These are phyloP conservation scores for Phyllopteryx taeniolatus DNA, from an alignment of 2,113 vertebrate genomes.

Conservation along the genomic window DNA sequence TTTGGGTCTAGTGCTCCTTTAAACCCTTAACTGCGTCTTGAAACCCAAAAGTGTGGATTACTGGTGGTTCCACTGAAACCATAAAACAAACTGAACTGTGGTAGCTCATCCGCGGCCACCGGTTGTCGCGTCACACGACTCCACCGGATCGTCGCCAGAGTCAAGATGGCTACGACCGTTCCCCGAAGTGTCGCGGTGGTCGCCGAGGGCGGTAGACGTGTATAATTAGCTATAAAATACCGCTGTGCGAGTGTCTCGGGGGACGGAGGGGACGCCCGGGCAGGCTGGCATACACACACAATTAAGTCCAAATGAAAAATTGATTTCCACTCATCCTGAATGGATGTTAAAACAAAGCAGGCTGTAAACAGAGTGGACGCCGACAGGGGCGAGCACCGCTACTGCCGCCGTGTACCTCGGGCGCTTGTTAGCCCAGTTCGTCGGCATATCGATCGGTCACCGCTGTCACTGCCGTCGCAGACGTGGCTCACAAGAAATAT, in stretches of 20 bases:
- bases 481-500: slow-evolving; percentile 44
- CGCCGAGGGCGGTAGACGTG: slow-evolving; percentile 43
- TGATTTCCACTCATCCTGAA: slow-evolving; percentile 72
- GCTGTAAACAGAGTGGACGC: slow-evolving; percentile 65
- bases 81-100: not conserved
- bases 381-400: slow-evolving; percentile 56
- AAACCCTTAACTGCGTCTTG: too few relatives aligned
- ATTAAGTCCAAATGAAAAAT: slow-evolving; percentile 74
- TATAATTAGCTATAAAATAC: slow-evolving; percentile 72
- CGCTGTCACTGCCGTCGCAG: slow-evolving; percentile 56
- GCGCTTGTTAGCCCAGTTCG: slow-evolving; percentile 62
- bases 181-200: slow-evolving; percentile 43
- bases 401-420: slow-evolving; percentile 40
- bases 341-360: slow-evolving; percentile 73
- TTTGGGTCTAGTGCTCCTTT: too few relatives aligned
- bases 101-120: slow-evolving; percentile 11
- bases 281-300: slow-evolving; percentile 48
- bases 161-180: slow-evolving; percentile 30
- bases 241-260: slow-evolving; percentile 32
- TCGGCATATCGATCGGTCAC: slow-evolving; percentile 57
- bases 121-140: slow-evolving; percentile 27
- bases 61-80: not conserved
- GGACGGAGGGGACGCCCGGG: slow-evolving; percentile 10
- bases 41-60: too few relatives aligned
- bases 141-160: slow-evolving; percentile 36